Evolutionary conservation across 2,113 vertebrate species (phyloP).

Genomic region (Pelmatolapia mariae): DNA sequence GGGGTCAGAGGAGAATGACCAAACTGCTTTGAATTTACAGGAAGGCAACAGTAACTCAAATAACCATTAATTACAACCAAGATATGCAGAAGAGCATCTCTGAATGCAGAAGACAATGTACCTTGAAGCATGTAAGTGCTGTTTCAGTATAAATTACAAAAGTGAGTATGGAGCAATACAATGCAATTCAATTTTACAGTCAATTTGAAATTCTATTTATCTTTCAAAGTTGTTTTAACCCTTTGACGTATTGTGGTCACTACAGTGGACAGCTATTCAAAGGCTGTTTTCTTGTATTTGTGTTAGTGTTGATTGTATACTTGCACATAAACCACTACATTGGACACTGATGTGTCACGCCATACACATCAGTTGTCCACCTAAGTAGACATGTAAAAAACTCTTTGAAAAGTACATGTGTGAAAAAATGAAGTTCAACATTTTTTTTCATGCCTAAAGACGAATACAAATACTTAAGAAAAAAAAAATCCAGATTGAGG

Average conservation of each 20-base stretch:
- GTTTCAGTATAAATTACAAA: background rate
- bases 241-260: background rate
- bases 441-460: background rate
- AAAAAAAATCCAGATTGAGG: background rate
- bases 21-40: background rate
- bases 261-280: background rate
- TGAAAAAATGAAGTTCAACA: background rate
- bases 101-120: background rate
- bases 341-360: too few relatives aligned
- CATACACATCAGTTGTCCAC: too few relatives aligned
- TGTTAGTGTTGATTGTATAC: too few relatives aligned
- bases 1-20: background rate
- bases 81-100: background rate
- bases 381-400: too few relatives aligned
- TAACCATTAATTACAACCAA: background rate
- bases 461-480: background rate
- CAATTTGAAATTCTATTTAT: background rate
- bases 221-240: background rate
- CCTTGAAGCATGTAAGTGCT: background rate
- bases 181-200: too few relatives aligned
- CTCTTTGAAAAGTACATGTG: too few relatives aligned
- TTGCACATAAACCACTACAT: too few relatives aligned
- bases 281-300: too few relatives aligned
- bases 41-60: background rate
- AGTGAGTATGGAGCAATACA: too few relatives aligned